Evolutionary conservation across 2,888 invertebrate species (phyloP).

Genomic region (Eumerus sabulonum): DNA sequence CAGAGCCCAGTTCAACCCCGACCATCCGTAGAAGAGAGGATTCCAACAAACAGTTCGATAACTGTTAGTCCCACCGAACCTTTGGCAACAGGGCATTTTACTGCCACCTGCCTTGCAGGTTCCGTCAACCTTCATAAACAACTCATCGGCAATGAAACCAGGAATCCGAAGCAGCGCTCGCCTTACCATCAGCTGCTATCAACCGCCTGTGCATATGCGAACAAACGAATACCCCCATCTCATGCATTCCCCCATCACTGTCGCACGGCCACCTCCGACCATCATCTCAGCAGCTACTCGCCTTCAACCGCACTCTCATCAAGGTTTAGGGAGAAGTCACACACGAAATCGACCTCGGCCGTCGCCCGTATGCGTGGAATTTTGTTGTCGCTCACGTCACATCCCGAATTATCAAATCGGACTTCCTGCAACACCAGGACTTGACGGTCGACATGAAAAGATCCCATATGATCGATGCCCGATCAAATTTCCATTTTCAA

Average conservation of each 20-base stretch:
- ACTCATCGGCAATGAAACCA: background rate
- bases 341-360: constrained; percentile 9
- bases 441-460: too few species aligned
- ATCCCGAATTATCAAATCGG: constrained; percentile 12
- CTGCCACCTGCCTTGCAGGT: background rate
- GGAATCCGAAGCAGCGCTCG: background rate
- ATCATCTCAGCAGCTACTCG: constrained; percentile 3
- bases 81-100: too few species aligned
- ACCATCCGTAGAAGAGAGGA: constrained; percentile 11
- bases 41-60: constrained; percentile 24
- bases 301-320: constrained; percentile 15
- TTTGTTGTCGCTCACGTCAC: constrained; percentile 17
- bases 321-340: constrained; percentile 24
- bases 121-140: background rate
- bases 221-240: constrained; percentile 3
- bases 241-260: constrained; percentile 8
- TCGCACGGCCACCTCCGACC: constrained; percentile 3
- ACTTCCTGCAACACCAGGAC: background rate
- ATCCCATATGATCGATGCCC: too few species aligned
- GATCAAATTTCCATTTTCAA: too few species aligned
- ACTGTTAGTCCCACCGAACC: too few species aligned
- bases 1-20: background rate
- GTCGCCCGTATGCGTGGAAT: background rate
- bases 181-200: too few species aligned
- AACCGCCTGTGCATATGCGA: background rate